These are phyloP conservation scores for Cheumatopsyche charites DNA, from an alignment of 1,140 invertebrate species.

Conservation along the genomic window DNA sequence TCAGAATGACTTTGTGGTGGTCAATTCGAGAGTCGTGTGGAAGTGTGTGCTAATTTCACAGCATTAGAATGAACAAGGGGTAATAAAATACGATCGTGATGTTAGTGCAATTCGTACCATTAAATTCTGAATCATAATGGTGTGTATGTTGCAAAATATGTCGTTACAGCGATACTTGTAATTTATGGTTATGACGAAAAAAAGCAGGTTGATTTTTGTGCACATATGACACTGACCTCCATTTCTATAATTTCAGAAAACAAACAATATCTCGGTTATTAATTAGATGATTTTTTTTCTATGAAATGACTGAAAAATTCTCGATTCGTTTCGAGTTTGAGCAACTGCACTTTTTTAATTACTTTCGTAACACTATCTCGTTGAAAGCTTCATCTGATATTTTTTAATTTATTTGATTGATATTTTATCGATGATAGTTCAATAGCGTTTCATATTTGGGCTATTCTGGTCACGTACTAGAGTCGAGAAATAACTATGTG, in stretches of 20 bases:
- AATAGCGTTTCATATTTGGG: constrained; percentile 3
- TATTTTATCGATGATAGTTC: constrained; percentile 15
- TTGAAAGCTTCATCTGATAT: too few relatives aligned
- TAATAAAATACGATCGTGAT: constrained; percentile 27
- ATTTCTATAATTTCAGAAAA: neutral
- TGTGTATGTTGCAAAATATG: constrained; percentile 23
- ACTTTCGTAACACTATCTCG: too few relatives aligned
- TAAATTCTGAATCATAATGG: constrained; percentile 27
- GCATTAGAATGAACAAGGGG: constrained; percentile 21
- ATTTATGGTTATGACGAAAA: constrained; percentile 27
- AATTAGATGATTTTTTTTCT: too few relatives aligned
- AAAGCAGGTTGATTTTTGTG: constrained; percentile 13
- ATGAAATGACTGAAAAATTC: too few relatives aligned
- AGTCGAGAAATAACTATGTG: too few relatives aligned
- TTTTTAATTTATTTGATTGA: constrained; percentile 13
- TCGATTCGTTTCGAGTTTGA: too few relatives aligned
- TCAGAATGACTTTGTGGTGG: too few relatives aligned
- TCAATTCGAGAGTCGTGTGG: neutral
- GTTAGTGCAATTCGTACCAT: constrained; percentile 25
- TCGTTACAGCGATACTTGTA: constrained; percentile 15
- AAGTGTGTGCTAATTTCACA: constrained; percentile 9
- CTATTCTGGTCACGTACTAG: constrained; percentile 14
- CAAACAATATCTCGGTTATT: too few relatives aligned
- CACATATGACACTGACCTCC: constrained; percentile 19
- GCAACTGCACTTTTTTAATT: neutral